Conservation (phyloP, 2,888 invertebrate species). For the Drosophila falleni region DNA sequence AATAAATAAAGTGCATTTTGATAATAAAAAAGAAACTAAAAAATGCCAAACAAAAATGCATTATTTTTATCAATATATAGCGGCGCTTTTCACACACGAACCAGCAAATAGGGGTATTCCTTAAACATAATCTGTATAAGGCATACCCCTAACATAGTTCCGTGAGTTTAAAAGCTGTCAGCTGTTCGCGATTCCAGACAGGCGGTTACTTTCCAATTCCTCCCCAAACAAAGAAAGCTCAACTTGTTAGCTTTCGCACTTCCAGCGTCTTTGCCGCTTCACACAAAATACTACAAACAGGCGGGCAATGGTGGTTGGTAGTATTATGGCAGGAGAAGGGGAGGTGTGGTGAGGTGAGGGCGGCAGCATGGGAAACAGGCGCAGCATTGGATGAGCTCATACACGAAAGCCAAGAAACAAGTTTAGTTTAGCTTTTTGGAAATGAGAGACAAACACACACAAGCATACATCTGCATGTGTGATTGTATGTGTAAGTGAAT, state of each 20-base stretch:
- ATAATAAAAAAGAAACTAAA: conserved; percentile 27
- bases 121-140: too few relatives aligned
- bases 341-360: conserved; percentile 15
- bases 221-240: conserved; percentile 55
- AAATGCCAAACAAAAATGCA: conserved; percentile 19
- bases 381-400: conserved; percentile 73
- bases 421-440: conserved; percentile 78
- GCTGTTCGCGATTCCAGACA: conserved; percentile 48
- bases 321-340: conserved; percentile 10
- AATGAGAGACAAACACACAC: conserved; percentile 51
- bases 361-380: conserved; percentile 53
- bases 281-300: conserved; percentile 43
- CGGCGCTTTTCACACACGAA: conserved; percentile 41
- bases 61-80: conserved; percentile 10
- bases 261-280: conserved; percentile 71
- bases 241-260: conserved; percentile 54
- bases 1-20: not conserved
- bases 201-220: conserved; percentile 47
- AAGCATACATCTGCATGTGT: not conserved
- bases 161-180: conserved; percentile 35
- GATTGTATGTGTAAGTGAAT: conserved; percentile 20
- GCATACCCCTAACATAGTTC: not conserved
- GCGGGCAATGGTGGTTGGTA: conserved; percentile 23
- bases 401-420: conserved; percentile 72
- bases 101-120: not conserved